Evolutionary conservation across 2,888 invertebrate species (phyloP).

Genomic region (Geotrupes spiniger): DNA sequence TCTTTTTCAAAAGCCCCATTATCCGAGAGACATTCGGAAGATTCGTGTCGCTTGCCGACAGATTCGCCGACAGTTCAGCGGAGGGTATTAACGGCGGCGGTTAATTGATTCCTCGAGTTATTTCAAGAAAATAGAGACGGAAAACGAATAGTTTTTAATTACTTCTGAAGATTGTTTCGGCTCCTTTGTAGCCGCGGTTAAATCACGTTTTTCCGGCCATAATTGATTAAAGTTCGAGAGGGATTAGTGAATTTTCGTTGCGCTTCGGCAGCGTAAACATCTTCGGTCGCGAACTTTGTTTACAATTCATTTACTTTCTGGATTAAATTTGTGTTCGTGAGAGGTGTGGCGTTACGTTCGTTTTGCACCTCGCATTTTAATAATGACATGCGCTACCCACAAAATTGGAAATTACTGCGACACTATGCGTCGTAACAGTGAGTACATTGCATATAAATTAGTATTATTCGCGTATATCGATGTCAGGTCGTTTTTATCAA

Average conservation of each 20-base stretch:
- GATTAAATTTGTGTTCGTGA: slow-evolving; percentile 26
- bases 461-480: too few species aligned
- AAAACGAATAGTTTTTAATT: slow-evolving; percentile 29
- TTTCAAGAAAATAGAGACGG: slow-evolving; percentile 18
- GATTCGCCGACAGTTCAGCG: slow-evolving; percentile 19
- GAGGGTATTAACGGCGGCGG: slow-evolving; percentile 19
- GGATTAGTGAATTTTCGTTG: slow-evolving; percentile 23
- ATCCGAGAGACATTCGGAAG: slow-evolving; percentile 30
- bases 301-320: slow-evolving; percentile 33
- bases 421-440: too few species aligned
- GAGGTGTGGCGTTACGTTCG: slow-evolving; percentile 13
- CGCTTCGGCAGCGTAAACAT: slow-evolving; percentile 26
- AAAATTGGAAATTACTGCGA: not conserved
- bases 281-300: slow-evolving; percentile 30
- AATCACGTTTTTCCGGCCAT: slow-evolving; percentile 15
- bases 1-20: slow-evolving; percentile 36
- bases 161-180: slow-evolving; percentile 26
- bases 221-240: slow-evolving; percentile 28
- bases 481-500: too few species aligned
- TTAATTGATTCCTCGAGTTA: slow-evolving; percentile 29
- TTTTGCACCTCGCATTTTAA: slow-evolving; percentile 15
- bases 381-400: not conserved
- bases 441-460: too few species aligned
- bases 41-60: slow-evolving; percentile 25
- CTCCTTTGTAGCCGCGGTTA: not conserved